phyloP scores from a whole-genome alignment of 2,888 invertebrate species.

The Camptogramma bilineatum region DNA sequence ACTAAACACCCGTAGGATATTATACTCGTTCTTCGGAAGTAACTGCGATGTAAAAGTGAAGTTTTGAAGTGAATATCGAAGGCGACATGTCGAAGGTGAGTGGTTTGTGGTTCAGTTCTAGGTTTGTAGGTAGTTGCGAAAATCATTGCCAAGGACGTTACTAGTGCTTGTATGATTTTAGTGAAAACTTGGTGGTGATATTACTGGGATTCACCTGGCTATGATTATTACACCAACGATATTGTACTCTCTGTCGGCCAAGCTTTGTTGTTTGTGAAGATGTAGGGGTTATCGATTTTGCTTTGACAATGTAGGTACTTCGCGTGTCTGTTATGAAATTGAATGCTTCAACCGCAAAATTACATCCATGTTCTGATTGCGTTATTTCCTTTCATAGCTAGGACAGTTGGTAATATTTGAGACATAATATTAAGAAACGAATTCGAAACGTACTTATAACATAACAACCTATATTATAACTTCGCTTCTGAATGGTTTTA shows the following conservation, averaged over 20 bases:
- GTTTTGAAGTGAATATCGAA: conserved; percentile 52
- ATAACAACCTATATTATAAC: background rate
- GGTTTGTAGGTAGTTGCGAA: conserved; percentile 65
- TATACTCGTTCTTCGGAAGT: conserved; percentile 14
- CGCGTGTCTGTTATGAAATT: conserved; percentile 22
- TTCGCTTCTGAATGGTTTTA: background rate
- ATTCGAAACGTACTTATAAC: background rate
- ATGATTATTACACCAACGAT: background rate
- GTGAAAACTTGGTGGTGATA: background rate
- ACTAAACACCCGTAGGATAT: conserved; percentile 42
- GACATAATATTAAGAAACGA: background rate
- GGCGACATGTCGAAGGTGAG: conserved; percentile 81
- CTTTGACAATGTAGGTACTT: conserved; percentile 16
- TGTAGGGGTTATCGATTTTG: conserved; percentile 27
- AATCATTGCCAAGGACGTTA: conserved; percentile 62
- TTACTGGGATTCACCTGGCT: background rate
- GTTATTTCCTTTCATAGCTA: conserved; percentile 9
- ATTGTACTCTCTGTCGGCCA: conserved; percentile 13
- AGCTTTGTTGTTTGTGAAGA: conserved; percentile 13
- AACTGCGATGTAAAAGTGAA: conserved; percentile 61
- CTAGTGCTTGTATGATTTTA: conserved; percentile 26
- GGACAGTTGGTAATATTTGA: background rate
- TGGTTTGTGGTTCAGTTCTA: conserved; percentile 49
- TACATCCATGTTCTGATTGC: conserved; percentile 22
- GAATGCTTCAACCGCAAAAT: conserved; percentile 19